phyloP scores from a whole-genome alignment of 1,140 invertebrate species.

The Drosophila seguyi region DNA sequence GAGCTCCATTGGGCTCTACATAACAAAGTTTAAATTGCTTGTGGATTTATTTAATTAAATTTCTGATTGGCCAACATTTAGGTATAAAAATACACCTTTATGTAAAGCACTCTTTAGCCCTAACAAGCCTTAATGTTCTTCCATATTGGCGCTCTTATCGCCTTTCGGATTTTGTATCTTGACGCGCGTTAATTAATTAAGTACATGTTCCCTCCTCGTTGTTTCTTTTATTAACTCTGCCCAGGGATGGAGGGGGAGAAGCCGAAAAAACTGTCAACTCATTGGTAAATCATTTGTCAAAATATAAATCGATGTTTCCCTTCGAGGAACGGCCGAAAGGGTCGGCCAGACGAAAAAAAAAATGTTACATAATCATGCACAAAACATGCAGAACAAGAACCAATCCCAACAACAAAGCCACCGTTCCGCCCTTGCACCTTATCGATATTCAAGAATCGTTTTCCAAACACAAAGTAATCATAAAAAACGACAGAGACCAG shows the following conservation, averaged over 20 bases:
- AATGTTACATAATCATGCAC: slow-evolving; percentile 79
- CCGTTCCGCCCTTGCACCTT: slow-evolving; percentile 69
- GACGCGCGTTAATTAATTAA: slow-evolving; percentile 79
- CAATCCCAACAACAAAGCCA: slow-evolving; percentile 57
- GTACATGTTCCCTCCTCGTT: slow-evolving; percentile 60
- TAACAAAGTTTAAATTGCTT: not conserved
- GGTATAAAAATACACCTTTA: slow-evolving; percentile 2
- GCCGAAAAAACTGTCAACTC: slow-evolving; percentile 72
- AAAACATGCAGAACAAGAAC: slow-evolving; percentile 51
- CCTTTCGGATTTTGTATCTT: slow-evolving; percentile 43
- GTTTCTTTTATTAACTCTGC: slow-evolving; percentile 58
- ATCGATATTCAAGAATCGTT: slow-evolving; percentile 82
- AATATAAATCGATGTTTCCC: slow-evolving; percentile 76
- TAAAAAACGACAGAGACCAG: slow-evolving; percentile 23
- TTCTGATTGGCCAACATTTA: slow-evolving; percentile 5
- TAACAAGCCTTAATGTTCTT: slow-evolving; percentile 28
- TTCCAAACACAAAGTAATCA: slow-evolving; percentile 53
- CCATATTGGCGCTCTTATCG: slow-evolving; percentile 48
- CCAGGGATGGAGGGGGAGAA: not conserved
- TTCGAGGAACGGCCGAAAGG: slow-evolving; percentile 21
- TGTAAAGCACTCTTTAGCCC: slow-evolving; percentile 11
- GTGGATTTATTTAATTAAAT: not conserved
- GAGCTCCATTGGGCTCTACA: not conserved
- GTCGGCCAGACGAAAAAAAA: slow-evolving; percentile 39
- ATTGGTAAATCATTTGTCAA: slow-evolving; percentile 81